Evolutionary conservation across 2,888 invertebrate genomes (phyloP).

Genomic region (Drosophila infuscata): DNA sequence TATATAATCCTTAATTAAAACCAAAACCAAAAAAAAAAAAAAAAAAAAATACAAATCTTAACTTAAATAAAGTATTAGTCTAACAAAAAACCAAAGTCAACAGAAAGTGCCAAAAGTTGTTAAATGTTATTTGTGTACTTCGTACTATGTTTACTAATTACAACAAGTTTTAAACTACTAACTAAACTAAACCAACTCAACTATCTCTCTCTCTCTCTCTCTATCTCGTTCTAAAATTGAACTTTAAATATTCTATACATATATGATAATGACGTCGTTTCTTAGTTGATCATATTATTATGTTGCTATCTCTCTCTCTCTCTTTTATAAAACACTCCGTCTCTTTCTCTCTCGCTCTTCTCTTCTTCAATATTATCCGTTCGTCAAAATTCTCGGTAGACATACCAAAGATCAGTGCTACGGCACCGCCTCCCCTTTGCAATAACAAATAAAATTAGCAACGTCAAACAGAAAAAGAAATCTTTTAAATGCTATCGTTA

Average conservation of each 20-base stretch:
- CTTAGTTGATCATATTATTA: conserved; percentile 78
- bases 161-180: conserved; percentile 70
- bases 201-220: conserved; percentile 54
- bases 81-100: conserved; percentile 68
- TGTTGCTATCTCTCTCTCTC: conserved; percentile 66
- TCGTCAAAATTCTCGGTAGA: conserved; percentile 44
- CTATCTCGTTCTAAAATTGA: conserved; percentile 67
- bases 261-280: conserved; percentile 66
- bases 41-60: conserved; percentile 56
- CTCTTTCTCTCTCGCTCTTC: conserved; percentile 43
- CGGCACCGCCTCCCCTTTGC: conserved; percentile 15
- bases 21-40: conserved; percentile 55
- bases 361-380: conserved; percentile 64
- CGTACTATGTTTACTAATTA: conserved; percentile 81
- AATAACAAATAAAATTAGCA: conserved; percentile 31
- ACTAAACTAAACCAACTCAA: conserved; percentile 72
- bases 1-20: conserved; percentile 75
- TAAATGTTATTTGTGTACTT: conserved; percentile 82
- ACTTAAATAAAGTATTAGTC: conserved; percentile 78
- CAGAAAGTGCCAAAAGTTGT: conserved; percentile 77
- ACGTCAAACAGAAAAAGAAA: conserved; percentile 52
- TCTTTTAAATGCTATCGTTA: conserved; percentile 84
- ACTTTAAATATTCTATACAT: conserved; percentile 52
- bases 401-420: conserved; percentile 45
- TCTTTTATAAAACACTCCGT: conserved; percentile 25